These are phyloP conservation scores for Uria lomvia DNA, from an alignment of 2,113 vertebrate genomes.

Conservation along the genomic window DNA sequence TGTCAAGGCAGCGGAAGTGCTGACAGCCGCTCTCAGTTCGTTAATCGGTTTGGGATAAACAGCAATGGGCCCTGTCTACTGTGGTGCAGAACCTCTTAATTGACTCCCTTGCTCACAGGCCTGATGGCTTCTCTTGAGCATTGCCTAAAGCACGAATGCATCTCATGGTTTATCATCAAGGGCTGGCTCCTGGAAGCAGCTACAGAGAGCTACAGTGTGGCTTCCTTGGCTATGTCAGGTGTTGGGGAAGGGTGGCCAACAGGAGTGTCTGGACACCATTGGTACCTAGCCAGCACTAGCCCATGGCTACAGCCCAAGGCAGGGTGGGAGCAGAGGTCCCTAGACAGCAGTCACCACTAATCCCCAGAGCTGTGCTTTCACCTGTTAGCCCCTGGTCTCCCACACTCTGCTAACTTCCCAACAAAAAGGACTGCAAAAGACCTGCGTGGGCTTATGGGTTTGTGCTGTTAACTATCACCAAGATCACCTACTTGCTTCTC, in stretches of 20 bases:
- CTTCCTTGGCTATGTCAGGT: not conserved
- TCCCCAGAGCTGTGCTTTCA: not conserved
- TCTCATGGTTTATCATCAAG: not conserved
- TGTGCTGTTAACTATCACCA: not conserved
- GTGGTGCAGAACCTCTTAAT: not conserved
- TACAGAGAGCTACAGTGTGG: not conserved
- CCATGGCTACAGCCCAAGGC: not conserved
- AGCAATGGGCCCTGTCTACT: not conserved
- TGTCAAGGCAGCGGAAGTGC: not conserved
- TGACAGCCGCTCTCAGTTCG: not conserved
- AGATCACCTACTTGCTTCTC: not conserved
- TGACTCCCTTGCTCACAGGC: not conserved
- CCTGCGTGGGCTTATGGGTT: not conserved
- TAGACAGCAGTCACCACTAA: not conserved
- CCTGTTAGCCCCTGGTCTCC: not conserved
- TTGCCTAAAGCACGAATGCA: not conserved
- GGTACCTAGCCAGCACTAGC: not conserved
- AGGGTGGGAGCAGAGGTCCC: not conserved
- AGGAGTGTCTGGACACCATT: too few species aligned
- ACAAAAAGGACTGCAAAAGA: not conserved
- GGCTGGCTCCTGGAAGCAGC: not conserved
- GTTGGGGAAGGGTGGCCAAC: not conserved
- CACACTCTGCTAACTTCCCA: not conserved
- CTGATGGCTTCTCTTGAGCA: not conserved
- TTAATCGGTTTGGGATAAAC: constrained; percentile 11